Conservation (phyloP, 2,888 invertebrate genomes). For the Augochlorella aurata region DNA sequence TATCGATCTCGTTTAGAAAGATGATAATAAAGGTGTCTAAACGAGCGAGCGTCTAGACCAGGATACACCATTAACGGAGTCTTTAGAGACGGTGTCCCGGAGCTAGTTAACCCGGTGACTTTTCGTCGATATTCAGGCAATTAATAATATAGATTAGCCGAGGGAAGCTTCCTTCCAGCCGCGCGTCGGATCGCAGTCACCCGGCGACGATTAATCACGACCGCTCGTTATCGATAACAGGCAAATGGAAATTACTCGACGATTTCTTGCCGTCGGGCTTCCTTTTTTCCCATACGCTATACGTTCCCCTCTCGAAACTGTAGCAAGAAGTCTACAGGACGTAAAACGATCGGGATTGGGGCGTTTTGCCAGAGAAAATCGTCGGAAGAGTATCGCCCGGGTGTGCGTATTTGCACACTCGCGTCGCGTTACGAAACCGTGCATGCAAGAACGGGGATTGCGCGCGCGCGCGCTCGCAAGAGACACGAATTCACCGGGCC, state of each 20-base stretch:
- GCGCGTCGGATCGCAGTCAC: background rate
- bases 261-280: background rate
- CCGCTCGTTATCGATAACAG: conserved; percentile 16
- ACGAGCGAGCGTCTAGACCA: background rate
- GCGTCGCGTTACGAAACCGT: no score
- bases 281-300: background rate
- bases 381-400: background rate
- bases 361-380: background rate
- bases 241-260: background rate
- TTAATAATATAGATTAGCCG: background rate
- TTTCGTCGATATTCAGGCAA: conserved; percentile 2
- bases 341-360: background rate
- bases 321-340: background rate
- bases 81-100: background rate
- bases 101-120: background rate
- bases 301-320: background rate
- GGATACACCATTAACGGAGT: background rate
- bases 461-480: background rate
- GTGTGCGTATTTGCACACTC: background rate
- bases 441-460: background rate
- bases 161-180: background rate
- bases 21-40: no score
- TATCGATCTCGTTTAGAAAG: no score
- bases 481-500: background rate
- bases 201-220: conserved; percentile 26